These are phyloP conservation scores for Anastrepha obliqua DNA, from an alignment of 1,140 invertebrate genomes.

Conservation along the genomic window DNA sequence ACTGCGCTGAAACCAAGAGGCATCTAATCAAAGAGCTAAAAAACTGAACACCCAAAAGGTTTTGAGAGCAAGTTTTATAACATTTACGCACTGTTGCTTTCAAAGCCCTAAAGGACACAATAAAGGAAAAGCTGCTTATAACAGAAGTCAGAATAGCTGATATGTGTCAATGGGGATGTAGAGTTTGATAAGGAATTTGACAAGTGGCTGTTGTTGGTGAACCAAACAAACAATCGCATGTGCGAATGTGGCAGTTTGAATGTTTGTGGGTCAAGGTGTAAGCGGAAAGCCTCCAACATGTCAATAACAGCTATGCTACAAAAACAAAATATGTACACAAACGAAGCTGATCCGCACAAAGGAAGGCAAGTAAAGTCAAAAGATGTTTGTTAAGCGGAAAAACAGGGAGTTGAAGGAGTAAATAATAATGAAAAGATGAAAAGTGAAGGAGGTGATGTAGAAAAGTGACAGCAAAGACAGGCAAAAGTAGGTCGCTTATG, in stretches of 20 bases:
- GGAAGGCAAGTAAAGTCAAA: not conserved
- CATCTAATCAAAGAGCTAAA: too few relatives aligned
- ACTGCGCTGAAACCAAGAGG: too few relatives aligned
- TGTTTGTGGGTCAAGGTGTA: not conserved
- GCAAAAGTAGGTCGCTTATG: not conserved
- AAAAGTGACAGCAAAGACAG: not conserved
- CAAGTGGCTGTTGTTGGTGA: not conserved
- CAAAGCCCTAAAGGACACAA: too few relatives aligned
- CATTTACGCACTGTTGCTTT: too few relatives aligned
- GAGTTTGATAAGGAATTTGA: not conserved
- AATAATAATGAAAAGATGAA: not conserved
- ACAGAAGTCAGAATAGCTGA: not conserved
- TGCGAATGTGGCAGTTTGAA: not conserved
- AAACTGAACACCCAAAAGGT: too few relatives aligned
- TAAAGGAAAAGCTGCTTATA: too few relatives aligned
- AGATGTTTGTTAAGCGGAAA: slow-evolving; percentile 9
- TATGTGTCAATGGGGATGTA: slow-evolving; percentile 26
- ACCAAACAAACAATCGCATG: not conserved
- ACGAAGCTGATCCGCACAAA: not conserved
- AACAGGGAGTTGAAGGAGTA: not conserved
- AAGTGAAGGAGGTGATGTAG: not conserved
- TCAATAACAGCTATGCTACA: slow-evolving; percentile 28
- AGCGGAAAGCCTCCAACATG: not conserved
- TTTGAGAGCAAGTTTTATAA: too few relatives aligned
- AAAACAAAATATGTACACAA: not conserved